phyloP scores from a whole-genome alignment of 2,888 invertebrate genomes.

The Phytoseiulus persimilis region DNA sequence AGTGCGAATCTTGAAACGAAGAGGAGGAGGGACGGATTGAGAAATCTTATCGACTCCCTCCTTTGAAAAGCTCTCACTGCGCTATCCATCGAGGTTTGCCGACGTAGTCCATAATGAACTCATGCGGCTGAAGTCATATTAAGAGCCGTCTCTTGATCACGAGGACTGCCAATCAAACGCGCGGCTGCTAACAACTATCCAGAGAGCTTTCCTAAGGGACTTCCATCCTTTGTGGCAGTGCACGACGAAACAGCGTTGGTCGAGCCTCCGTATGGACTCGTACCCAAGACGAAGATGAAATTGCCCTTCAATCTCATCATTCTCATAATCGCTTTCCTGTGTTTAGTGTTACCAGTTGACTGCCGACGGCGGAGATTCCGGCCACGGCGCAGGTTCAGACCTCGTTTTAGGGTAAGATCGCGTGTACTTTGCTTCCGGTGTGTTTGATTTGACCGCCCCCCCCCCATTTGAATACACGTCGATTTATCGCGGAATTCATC shows the following conservation, averaged over 20 bases:
- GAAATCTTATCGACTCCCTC: no score
- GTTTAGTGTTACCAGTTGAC: background rate
- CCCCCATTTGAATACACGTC: no score
- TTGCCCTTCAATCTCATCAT: background rate
- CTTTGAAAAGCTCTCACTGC: no score
- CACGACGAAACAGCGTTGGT: background rate
- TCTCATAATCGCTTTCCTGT: background rate
- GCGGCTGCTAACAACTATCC: background rate
- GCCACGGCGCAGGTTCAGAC: background rate
- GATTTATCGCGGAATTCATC: no score
- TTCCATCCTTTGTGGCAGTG: background rate
- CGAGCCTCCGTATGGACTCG: background rate
- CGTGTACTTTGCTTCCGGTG: background rate
- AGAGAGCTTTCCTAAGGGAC: background rate
- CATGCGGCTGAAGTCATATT: background rate
- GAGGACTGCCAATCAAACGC: background rate
- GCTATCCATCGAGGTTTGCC: no score
- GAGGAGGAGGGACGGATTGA: no score
- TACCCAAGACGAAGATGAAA: background rate
- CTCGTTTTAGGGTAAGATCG: background rate
- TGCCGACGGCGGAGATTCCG: background rate
- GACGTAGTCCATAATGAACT: background rate
- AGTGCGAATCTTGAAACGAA: conserved; percentile 15
- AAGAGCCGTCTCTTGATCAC: background rate
- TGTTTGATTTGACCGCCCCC: no score